phyloP scores from a whole-genome alignment of 2,888 invertebrate genomes.

The Leptinotarsa tumamoca region DNA sequence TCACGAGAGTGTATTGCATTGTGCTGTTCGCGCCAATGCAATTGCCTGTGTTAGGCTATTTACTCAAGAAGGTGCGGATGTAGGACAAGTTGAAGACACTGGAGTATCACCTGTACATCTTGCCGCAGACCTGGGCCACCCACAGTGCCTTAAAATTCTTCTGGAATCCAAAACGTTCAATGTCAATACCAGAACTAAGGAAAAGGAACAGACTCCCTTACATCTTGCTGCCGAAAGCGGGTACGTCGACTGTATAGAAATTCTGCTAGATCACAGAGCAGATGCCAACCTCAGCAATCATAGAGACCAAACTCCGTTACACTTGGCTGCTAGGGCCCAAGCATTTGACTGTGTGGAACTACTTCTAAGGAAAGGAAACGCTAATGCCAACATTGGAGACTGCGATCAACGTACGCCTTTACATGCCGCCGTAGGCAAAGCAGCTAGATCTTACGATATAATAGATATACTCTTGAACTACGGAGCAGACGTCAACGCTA shows the following conservation, averaged over 20 bases:
- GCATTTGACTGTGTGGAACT: conserved; percentile 85
- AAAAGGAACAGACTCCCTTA: conserved; percentile 81
- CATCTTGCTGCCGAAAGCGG: conserved; percentile 92
- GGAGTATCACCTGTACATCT: conserved; percentile 86
- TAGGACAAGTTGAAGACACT: conserved; percentile 80
- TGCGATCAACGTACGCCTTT: conserved; percentile 84
- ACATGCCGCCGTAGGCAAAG: conserved; percentile 88
- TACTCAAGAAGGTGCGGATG: conserved; percentile 79
- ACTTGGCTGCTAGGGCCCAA: conserved; percentile 84
- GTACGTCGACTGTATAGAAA: conserved; percentile 82
- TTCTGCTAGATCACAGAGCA: conserved; percentile 80
- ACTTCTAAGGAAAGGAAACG: conserved; percentile 78
- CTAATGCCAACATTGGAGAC: conserved; percentile 84
- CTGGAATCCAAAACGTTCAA: conserved; percentile 80
- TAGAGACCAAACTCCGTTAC: conserved; percentile 86
- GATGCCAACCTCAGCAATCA: conserved; percentile 81
- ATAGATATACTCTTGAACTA: conserved; percentile 82
- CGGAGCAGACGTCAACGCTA: conserved; percentile 85
- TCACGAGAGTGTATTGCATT: conserved; percentile 84
- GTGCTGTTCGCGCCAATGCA: conserved; percentile 87
- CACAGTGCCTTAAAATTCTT: conserved; percentile 80
- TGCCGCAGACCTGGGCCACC: conserved; percentile 83
- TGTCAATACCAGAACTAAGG: conserved; percentile 78
- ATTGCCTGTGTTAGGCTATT: conserved; percentile 83
- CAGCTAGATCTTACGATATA: conserved; percentile 83